Conservation (phyloP, 2,888 invertebrate species). For the Elysia crispata region DNA sequence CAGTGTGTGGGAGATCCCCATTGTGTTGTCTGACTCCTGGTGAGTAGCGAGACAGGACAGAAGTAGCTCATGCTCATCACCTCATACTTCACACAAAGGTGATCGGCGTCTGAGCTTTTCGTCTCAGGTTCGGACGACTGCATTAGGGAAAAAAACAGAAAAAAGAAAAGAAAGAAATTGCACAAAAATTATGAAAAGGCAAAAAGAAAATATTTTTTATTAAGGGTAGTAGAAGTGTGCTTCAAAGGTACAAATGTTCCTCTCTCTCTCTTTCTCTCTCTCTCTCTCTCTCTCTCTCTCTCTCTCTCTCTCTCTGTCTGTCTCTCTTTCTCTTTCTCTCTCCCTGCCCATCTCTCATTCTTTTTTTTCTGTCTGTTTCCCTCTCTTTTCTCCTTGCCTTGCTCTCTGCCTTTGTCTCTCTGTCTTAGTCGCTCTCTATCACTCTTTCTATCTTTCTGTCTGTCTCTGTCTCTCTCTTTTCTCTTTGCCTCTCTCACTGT, state of each 20-base stretch:
- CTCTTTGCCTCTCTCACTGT: too few relatives aligned
- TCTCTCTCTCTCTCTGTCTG: slow-evolving; percentile 40
- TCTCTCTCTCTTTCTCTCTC: not conserved
- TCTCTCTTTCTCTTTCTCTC: not conserved
- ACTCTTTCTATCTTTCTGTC: not conserved
- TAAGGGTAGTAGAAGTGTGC: not conserved
- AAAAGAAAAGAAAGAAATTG: too few relatives aligned
- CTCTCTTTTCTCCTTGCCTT: slow-evolving; percentile 25
- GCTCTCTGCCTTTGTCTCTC: slow-evolving; percentile 25
- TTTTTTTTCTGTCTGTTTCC: not conserved
- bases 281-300: slow-evolving; percentile 24
- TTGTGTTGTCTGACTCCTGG: too few relatives aligned
- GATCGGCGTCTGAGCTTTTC: too few relatives aligned
- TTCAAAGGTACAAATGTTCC: not conserved
- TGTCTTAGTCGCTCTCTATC: slow-evolving; percentile 33
- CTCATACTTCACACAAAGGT: too few relatives aligned
- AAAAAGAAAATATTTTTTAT: too few relatives aligned
- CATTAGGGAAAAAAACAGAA: too few relatives aligned
- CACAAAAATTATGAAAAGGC: too few relatives aligned
- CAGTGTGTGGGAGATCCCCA: too few relatives aligned
- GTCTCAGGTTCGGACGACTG: too few relatives aligned
- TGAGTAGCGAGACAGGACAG: too few relatives aligned
- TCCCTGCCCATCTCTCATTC: not conserved
- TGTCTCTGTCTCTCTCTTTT: not conserved
- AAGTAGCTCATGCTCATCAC: too few relatives aligned